phyloP scores from a whole-genome alignment of 2,888 invertebrate genomes.

The Caenorhabditis afra region DNA sequence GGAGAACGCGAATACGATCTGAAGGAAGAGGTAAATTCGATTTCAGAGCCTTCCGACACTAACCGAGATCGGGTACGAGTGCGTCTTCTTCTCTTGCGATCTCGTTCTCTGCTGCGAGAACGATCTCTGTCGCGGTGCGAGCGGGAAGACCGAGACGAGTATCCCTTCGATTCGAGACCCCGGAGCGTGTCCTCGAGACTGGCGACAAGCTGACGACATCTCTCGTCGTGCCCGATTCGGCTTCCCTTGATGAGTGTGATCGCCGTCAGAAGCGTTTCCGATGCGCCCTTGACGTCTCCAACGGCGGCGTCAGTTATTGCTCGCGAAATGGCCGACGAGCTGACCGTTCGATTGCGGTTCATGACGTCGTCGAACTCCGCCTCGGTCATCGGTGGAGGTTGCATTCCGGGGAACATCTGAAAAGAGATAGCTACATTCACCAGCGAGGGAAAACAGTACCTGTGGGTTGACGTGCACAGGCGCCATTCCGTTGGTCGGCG shows the following conservation, averaged over 20 bases:
- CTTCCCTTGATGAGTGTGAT: slow-evolving; percentile 98
- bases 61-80: slow-evolving; percentile 58
- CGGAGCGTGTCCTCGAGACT: slow-evolving; percentile 96
- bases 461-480: slow-evolving; percentile 68
- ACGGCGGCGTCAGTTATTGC: slow-evolving; percentile 85
- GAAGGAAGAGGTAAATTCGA: neutral
- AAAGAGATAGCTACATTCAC: neutral
- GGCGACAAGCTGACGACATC: slow-evolving; percentile 97
- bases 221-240: slow-evolving; percentile 94
- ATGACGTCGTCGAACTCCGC: slow-evolving; percentile 99
- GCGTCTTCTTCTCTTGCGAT: slow-evolving; percentile 68
- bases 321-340: slow-evolving; percentile 93
- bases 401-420: slow-evolving; percentile 62
- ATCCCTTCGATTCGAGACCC: slow-evolving; percentile 92
- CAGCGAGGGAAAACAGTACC: slow-evolving; percentile 11
- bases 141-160: slow-evolving; percentile 35
- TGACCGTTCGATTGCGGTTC: slow-evolving; percentile 92
- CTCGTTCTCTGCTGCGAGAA: slow-evolving; percentile 66
- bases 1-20: slow-evolving; percentile 60
- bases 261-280: slow-evolving; percentile 98
- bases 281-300: slow-evolving; percentile 95
- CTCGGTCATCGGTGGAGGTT: slow-evolving; percentile 83
- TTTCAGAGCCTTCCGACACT: slow-evolving; percentile 1
- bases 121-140: slow-evolving; percentile 56
- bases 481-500: slow-evolving; percentile 60